phyloP scores from a whole-genome alignment of 2,797 vertebrate genomes.

The Poecilia wingei region DNA sequence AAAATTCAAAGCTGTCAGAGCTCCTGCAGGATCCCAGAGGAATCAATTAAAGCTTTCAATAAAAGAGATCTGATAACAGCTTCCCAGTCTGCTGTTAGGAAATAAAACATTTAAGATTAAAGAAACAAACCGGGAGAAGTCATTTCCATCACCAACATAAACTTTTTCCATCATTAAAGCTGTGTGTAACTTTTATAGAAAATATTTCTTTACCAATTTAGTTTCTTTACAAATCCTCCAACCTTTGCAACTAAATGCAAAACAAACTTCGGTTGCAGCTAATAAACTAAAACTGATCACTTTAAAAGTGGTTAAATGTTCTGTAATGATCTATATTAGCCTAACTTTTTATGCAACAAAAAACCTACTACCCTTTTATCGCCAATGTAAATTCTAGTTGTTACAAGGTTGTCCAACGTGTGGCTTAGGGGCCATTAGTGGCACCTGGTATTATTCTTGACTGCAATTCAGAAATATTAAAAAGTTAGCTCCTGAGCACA shows the following conservation, averaged over 20 bases:
- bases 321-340: background rate
- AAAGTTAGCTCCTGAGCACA: too few relatives aligned
- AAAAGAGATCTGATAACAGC: slow-evolving; percentile 4
- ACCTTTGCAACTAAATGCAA: background rate
- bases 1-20: slow-evolving; percentile 18
- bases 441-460: too few relatives aligned
- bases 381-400: background rate
- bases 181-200: too few relatives aligned
- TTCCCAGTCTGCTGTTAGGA: background rate
- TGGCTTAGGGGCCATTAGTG: too few relatives aligned
- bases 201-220: too few relatives aligned
- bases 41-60: slow-evolving; percentile 2
- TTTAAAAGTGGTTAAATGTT: background rate
- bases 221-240: background rate
- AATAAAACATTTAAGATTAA: background rate
- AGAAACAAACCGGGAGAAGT: background rate
- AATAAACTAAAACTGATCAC: background rate
- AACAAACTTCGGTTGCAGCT: background rate
- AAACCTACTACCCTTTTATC: background rate
- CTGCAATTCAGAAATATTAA: too few relatives aligned
- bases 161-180: background rate
- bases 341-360: background rate
- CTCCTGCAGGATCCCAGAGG: background rate
- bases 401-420: too few relatives aligned
- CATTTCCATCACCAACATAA: background rate